A percentile compares a stretch with the other conserved stretches of the same genome.
Conservation (phyloP, 2,113 vertebrate species). For the Proterorhinus semilunaris region DNA sequence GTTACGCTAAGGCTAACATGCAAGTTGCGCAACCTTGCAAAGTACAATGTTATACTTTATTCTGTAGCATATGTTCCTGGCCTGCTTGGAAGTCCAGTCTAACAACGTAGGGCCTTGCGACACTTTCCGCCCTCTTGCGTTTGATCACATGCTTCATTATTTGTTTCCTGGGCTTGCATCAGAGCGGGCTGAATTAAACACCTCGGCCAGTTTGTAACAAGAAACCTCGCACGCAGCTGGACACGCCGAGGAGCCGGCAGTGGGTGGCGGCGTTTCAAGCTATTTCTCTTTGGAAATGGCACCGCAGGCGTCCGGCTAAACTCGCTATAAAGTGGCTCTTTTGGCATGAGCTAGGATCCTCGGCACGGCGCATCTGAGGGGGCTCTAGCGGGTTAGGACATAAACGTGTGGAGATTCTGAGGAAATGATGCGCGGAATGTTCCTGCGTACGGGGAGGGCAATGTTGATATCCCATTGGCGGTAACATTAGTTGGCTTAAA, state of each 20-base stretch:
- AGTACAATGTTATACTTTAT: too few relatives aligned
- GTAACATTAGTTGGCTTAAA: conserved; percentile 15
- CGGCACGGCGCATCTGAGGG: conserved; percentile 16
- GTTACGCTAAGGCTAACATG: too few relatives aligned
- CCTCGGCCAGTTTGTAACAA: conserved; percentile 15
- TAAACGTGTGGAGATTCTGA: background rate
- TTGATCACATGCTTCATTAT: conserved; percentile 5
- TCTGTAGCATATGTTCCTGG: too few relatives aligned
- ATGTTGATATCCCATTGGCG: background rate
- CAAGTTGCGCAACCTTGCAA: too few relatives aligned
- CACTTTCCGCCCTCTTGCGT: conserved; percentile 9
- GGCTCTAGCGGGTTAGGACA: conserved; percentile 5
- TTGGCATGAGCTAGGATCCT: conserved; percentile 6
- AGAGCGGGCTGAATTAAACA: conserved; percentile 13
- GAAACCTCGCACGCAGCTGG: conserved; percentile 20
- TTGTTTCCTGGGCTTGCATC: conserved; percentile 31
- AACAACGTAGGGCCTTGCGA: background rate
- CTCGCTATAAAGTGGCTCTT: conserved; percentile 1
- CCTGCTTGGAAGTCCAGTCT: background rate
- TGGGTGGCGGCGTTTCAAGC: conserved; percentile 26
- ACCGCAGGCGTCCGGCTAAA: conserved; percentile 18
- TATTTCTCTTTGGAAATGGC: conserved; percentile 36
- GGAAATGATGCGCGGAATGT: background rate
- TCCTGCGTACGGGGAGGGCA: background rate
- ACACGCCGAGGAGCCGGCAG: conserved; percentile 9